Percentiles rank a stretch among this genome's conserved stretches.
Conservation (phyloP, 2,797 vertebrate species). For the Micrastur ruficollis region DNA sequence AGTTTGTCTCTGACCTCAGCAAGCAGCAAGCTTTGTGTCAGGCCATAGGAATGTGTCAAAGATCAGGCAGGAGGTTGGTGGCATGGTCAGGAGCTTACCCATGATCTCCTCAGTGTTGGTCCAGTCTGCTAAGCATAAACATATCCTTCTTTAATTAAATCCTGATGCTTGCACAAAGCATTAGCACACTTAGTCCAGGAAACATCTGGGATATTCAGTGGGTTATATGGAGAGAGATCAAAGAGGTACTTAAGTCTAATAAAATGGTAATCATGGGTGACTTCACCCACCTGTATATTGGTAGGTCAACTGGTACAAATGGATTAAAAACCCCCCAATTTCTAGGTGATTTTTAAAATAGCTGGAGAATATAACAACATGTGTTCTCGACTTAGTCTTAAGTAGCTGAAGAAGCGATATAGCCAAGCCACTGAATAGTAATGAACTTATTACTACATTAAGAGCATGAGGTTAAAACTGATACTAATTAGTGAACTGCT, state of each 20-base stretch:
- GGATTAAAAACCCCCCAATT: neutral
- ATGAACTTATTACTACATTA: neutral
- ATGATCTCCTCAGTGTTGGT: neutral
- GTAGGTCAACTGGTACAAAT: neutral
- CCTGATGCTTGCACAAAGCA: neutral
- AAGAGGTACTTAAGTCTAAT: neutral
- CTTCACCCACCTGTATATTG: neutral
- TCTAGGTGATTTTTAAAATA: neutral
- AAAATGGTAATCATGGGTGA: neutral
- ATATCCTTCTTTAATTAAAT: neutral
- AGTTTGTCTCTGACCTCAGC: neutral
- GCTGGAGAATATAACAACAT: neutral
- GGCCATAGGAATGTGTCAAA: neutral
- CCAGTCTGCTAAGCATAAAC: neutral
- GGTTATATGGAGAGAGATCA: neutral
- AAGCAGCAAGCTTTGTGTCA: neutral
- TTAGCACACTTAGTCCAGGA: neutral
- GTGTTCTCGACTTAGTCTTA: neutral
- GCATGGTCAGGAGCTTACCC: neutral
- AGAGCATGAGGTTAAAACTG: fast-evolving
- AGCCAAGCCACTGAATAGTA: neutral
- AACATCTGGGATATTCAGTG: neutral
- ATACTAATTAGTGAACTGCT: neutral
- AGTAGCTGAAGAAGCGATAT: neutral
- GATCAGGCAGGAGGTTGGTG: neutral